Base-by-base conservation (phyloP, 2,113 vertebrate genomes). In the Grantiella picta region DNA sequence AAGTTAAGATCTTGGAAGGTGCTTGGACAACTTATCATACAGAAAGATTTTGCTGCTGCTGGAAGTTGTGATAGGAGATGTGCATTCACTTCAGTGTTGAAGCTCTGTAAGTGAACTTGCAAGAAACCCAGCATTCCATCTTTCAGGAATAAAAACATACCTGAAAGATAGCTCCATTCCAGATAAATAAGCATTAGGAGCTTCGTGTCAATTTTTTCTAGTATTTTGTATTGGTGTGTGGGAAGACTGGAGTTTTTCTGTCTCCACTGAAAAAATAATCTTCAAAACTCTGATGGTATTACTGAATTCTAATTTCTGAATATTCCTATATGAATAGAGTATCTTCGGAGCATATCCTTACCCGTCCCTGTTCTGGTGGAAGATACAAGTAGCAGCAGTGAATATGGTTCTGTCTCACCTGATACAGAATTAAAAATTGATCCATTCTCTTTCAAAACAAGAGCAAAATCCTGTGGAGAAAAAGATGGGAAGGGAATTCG, bases 331-430 rank as follows among this genome's bases (percentile, higher is more conserved):
- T 4, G 5, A 73, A 54, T 96, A 99, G 99, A 99, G 73, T 99
- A 99, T 85, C 98, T 99, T 25, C 98, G 99, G 90, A 99, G 99
- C 73, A 99, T 99, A 94, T 99, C 99, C 60, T 97, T 99, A 92
- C 99, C 99, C 0, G 99, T 99, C 14, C 99, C 99, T 5, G 99
- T 99, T 82, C 98, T 99, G 95, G 99, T 99, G 53, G 99, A 99
- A 96, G 99, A 99, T 96, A 98, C 98, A 22, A 99, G 99, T 97
- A 99, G 99, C 98, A 99, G 99, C 98, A 99, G 99, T 5, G 99
- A 99, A 95, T 99, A 99, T 13, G 99, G 99, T 86, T 99, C 99
- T 0, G 99, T 99, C 85, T 99, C 99, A 42, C 99, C 99, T 8
- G 99, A 99, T 97, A 99, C 98, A 3, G 99, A 99, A 90, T 97